phyloP scores from a whole-genome alignment of 2,113 vertebrate genomes.

The Phainopepla nitens region DNA sequence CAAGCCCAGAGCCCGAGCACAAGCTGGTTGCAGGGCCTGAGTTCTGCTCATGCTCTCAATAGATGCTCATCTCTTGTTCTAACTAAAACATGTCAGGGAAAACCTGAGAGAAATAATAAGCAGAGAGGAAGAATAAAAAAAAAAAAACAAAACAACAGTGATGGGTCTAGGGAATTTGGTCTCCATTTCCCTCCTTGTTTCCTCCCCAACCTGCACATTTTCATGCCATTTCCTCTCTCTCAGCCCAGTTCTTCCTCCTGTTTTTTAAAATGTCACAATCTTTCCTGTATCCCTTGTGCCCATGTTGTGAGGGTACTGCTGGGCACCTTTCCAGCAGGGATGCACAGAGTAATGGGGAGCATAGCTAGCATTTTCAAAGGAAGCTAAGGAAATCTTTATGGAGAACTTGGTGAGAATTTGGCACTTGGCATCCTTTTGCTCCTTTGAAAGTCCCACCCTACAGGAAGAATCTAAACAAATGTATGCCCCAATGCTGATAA shows the following conservation, averaged over 20 bases:
- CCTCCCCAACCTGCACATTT: background rate
- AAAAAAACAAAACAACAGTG: background rate
- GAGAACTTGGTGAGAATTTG: slow-evolving; percentile 36
- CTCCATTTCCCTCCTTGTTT: background rate
- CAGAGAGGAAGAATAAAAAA: background rate
- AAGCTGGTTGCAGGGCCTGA: background rate
- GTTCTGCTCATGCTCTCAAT: background rate
- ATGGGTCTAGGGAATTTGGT: background rate
- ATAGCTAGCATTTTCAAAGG: slow-evolving; percentile 11
- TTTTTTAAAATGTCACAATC: background rate
- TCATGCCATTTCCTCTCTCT: background rate
- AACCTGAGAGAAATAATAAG: background rate
- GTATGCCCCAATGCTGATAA: slow-evolving; percentile 45
- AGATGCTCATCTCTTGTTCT: background rate
- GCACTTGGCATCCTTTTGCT: background rate
- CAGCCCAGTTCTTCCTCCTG: slow-evolving; percentile 3
- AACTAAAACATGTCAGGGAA: background rate
- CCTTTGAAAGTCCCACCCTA: slow-evolving; percentile 33
- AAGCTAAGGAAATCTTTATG: slow-evolving; percentile 1
- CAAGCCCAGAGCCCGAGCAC: background rate
- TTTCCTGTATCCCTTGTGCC: slow-evolving; percentile 1
- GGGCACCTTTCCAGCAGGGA: slow-evolving; percentile 7
- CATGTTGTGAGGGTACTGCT: background rate
- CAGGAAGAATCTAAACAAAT: slow-evolving; percentile 53
- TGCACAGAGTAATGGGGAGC: background rate